Conservation (phyloP, 2,113 vertebrate species). For the Cynocephalus volans region DNA sequence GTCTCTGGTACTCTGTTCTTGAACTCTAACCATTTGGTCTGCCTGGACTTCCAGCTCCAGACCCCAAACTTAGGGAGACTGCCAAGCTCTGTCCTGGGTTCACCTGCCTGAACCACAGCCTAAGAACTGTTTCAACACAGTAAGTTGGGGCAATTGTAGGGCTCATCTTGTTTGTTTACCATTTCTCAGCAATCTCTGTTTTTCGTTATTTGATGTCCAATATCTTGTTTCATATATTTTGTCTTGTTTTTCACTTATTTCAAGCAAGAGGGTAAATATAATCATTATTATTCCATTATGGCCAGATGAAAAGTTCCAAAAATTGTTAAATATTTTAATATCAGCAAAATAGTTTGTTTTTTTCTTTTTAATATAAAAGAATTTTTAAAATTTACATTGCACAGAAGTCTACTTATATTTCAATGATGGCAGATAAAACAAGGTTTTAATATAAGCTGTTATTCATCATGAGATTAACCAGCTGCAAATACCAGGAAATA, state of each 20-base stretch:
- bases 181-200: background rate
- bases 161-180: background rate
- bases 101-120: background rate
- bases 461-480: background rate
- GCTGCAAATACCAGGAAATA: slow-evolving; percentile 10
- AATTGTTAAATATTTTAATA: slow-evolving; percentile 35
- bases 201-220: background rate
- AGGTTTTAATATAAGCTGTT: slow-evolving; percentile 21
- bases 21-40: background rate
- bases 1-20: background rate
- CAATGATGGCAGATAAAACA: background rate
- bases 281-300: background rate
- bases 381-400: slow-evolving; percentile 47
- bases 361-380: background rate
- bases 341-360: background rate
- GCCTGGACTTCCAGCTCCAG: background rate
- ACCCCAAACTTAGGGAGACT: background rate
- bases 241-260: background rate
- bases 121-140: background rate
- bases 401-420: slow-evolving; percentile 49
- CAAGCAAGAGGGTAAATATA: background rate
- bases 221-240: slow-evolving; percentile 21
- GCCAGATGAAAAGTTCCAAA: slow-evolving; percentile 36
- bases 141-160: background rate
- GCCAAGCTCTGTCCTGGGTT: background rate